A percentile compares a stretch with the other conserved stretches of the same genome.
These are phyloP conservation scores for Syngnathus rostellatus DNA, from an alignment of 2,797 vertebrate genomes.

Conservation along the genomic window DNA sequence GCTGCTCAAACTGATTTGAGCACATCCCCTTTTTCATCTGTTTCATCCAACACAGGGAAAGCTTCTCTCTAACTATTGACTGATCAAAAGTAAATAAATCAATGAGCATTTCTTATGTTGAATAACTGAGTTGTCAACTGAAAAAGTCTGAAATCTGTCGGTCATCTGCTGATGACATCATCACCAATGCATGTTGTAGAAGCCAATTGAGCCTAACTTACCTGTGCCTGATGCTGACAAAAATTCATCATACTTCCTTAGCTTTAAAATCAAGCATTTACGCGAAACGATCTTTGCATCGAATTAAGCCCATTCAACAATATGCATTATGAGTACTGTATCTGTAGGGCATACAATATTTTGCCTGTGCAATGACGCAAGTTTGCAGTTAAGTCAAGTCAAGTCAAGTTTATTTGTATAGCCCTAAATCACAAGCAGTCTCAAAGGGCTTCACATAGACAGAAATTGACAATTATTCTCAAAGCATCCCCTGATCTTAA, in stretches of 20 bases:
- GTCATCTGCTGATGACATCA: too few relatives aligned
- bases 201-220: not conserved
- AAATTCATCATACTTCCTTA: not conserved
- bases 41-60: not conserved
- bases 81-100: not conserved
- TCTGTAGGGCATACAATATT: not conserved
- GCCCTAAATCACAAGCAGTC: too few relatives aligned
- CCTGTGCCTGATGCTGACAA: not conserved
- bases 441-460: too few relatives aligned
- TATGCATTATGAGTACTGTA: not conserved
- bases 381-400: too few relatives aligned
- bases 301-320: not conserved
- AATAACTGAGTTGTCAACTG: not conserved
- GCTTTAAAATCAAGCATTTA: not conserved
- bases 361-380: not conserved
- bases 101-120: too few relatives aligned
- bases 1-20: not conserved
- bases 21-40: not conserved
- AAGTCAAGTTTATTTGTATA: too few relatives aligned
- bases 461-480: too few relatives aligned
- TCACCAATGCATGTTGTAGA: too few relatives aligned
- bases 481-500: too few relatives aligned
- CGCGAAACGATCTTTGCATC: not conserved
- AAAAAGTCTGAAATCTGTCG: not conserved
- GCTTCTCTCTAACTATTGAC: not conserved